Base-by-base conservation (phyloP, 2,113 vertebrate genomes). In the Heterocephalus glaber region DNA sequence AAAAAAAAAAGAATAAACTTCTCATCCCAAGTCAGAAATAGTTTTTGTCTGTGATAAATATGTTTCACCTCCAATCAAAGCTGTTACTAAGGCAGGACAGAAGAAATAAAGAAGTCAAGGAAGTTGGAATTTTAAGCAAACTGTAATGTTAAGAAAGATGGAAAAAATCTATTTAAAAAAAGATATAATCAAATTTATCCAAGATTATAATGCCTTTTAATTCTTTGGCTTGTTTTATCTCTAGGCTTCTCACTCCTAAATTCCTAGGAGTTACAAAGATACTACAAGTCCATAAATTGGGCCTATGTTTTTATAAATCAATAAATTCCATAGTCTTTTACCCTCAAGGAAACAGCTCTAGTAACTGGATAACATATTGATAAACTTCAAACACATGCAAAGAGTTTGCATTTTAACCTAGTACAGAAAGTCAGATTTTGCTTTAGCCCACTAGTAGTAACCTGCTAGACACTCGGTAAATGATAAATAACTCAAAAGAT, bases 1-100 rank as follows among this genome's bases (percentile, higher is more conserved):
- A n/a, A n/a, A n/a, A n/a, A n/a, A 88, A 52, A 44, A 76, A 92
- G 61, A 89, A 95, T 86, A 61, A 82, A 92, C 28, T 49, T 95
- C 52, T 80, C 66, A 35, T 86, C 2, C 24, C 7, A 89, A 79
- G n/a, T 93, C 65, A 11, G 35, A 96, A 17, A 83, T 17, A 87
- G 30, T 47, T 66, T 89, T 86, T 66, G 5, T 81, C 44, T 85
- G 2, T n/a, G n/a, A 87, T 84, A 58, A 92, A 80, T 60, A n/a
- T 47, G 54, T 49, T 85, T 82, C 0, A 54, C 13, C 7, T 26
- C 38, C 28, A 92, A 35, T 20, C 20, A 20, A 95, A 92, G 35
- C 22, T 47, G 54, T 86, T 76, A 54, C 58, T 60, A 66, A 11
- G 76, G 47, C 33, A 54, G 30, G 9, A 54, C 49, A 79, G 76